Base-by-base conservation (phyloP, 2,113 vertebrate genomes). In the Oceanodroma tethys region DNA sequence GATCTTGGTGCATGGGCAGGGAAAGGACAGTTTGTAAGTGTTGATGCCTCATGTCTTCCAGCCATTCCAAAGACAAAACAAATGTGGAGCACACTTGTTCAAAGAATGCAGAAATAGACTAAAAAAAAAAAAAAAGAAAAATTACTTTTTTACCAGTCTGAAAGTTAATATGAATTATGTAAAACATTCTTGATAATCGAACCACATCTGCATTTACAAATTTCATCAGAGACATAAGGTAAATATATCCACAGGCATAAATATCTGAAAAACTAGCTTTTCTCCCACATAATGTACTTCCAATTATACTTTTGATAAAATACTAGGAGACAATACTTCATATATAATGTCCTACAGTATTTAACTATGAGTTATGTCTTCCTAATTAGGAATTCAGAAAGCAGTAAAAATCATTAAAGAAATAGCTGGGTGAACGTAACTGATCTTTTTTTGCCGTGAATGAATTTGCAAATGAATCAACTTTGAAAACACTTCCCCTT, bases 241-340 rank as follows among this genome's bases (percentile, higher is more conserved):
- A 90, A 94, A 92, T 72, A 81, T 82, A 89, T 83, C 48, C 67
- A 67, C 36, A 70, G 63, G 40, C 63, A 72, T 52, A 92, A 91
- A 90, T 38, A 89, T 38, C 47, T 91, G 80, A 74, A 82, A 83
- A 96, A 48, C 13, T 58, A 66, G 17, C 50, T 93, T 96, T 93
- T 89, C 27, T 76, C 25, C 34, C 17, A 9, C 7, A 20, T 68
- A 55, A 58, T 36, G 13, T 74, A 32, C 58, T 96, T 97, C 80
- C 73, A 96, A 66, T 91, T 95, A 60, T 52, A 81, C 23, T 94
- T 95, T 73, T 90, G 63, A 75, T 59, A 68, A 93, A 96, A 90
- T 67, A 78, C 25, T 75, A n/a, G 75, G 38, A 78, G 62, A 23
- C 26, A 56, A 68, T 89, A 86, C 88, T 68, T 91, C 79, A 85